These are phyloP conservation scores for Acanthurus leucopareius DNA, from an alignment of 2,797 vertebrate species.

Conservation along the genomic window DNA sequence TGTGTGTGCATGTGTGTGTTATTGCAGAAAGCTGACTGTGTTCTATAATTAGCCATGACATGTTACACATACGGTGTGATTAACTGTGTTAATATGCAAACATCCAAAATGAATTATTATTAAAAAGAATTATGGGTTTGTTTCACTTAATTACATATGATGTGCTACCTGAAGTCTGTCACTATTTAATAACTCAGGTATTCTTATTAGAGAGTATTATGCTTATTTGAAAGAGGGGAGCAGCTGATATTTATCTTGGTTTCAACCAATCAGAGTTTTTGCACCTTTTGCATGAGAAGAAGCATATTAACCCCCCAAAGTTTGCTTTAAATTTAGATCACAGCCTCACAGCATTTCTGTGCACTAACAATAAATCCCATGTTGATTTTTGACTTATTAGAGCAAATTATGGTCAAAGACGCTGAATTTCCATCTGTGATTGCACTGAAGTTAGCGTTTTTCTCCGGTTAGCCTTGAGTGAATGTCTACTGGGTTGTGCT, in stretches of 20 bases:
- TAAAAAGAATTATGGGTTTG: slow-evolving; percentile 64
- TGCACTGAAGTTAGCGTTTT: slow-evolving; percentile 75
- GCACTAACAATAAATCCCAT: slow-evolving; percentile 75
- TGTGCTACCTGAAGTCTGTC: slow-evolving; percentile 45
- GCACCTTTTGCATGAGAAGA: slow-evolving; percentile 10
- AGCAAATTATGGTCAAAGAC: slow-evolving; percentile 78
- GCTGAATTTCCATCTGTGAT: slow-evolving; percentile 77
- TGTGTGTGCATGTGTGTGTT: slow-evolving; percentile 32
- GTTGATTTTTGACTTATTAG: slow-evolving; percentile 78
- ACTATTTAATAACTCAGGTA: slow-evolving; percentile 48
- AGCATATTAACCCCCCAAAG: slow-evolving; percentile 31
- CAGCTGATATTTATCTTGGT: slow-evolving; percentile 21
- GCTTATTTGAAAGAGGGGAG: slow-evolving; percentile 13
- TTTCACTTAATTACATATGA: slow-evolving; percentile 65
- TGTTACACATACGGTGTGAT: slow-evolving; percentile 79
- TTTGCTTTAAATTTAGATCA: slow-evolving; percentile 55
- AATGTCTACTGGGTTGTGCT: slow-evolving; percentile 64
- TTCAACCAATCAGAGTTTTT: slow-evolving; percentile 5
- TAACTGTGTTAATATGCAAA: slow-evolving; percentile 85
- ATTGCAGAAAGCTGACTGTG: slow-evolving; percentile 65
- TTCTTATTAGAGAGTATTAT: not conserved
- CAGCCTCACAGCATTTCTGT: slow-evolving; percentile 56
- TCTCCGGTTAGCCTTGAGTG: slow-evolving; percentile 61
- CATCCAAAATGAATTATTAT: slow-evolving; percentile 83
- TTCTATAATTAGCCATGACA: slow-evolving; percentile 84